These are phyloP conservation scores for Parnassius mnemosyne DNA, from an alignment of 2,888 invertebrate genomes.

Conservation along the genomic window DNA sequence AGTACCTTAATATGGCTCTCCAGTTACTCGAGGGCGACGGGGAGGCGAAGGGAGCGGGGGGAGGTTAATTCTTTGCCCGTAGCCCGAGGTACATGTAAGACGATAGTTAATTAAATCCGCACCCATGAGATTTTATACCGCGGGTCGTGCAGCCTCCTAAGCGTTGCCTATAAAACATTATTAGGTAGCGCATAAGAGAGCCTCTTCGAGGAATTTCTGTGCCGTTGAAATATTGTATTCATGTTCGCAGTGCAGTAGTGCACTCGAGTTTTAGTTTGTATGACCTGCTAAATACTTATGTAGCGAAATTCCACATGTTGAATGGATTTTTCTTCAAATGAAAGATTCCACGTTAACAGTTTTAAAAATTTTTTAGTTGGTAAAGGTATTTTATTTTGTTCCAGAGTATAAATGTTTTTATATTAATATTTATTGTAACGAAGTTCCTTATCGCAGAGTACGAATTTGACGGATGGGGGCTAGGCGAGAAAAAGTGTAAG, in stretches of 20 bases:
- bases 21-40: constrained; percentile 45
- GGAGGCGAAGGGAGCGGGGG: constrained; percentile 33
- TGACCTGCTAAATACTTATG: neutral
- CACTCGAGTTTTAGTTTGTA: neutral
- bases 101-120: constrained; percentile 73
- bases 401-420: too few relatives aligned
- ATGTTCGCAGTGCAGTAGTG: neutral
- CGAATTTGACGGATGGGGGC: too few relatives aligned
- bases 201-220: constrained; percentile 25
- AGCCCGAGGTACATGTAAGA: constrained; percentile 48
- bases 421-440: too few relatives aligned
- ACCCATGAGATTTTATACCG: constrained; percentile 56
- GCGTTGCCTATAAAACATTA: constrained; percentile 33
- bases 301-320: neutral
- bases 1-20: constrained; percentile 67
- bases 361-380: too few relatives aligned
- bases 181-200: constrained; percentile 30
- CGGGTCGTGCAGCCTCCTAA: constrained; percentile 29
- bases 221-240: constrained; percentile 12
- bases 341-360: too few relatives aligned
- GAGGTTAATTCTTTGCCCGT: constrained; percentile 56
- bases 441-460: too few relatives aligned
- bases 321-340: too few relatives aligned
- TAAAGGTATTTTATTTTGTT: too few relatives aligned
- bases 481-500: too few relatives aligned